phyloP scores from a whole-genome alignment of 37 sponge, comb jelly and placozoan species.

The Spongia lamella region DNA sequence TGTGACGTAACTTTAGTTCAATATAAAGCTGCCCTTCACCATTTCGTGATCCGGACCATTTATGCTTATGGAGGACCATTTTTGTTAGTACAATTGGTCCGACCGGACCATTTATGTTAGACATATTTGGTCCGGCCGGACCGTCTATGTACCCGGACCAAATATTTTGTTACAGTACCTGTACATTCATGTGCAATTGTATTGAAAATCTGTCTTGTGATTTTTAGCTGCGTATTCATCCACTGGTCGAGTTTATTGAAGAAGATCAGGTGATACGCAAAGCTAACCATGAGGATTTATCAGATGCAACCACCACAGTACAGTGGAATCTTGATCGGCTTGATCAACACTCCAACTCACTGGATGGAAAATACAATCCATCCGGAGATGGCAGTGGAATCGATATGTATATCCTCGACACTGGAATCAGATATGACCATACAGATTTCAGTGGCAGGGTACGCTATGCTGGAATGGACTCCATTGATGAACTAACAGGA shows the following conservation, averaged over 20 bases:
- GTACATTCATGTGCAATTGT: background rate
- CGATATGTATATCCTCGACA: slow-evolving; percentile 73
- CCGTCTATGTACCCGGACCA: too few species aligned
- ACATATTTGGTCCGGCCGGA: too few species aligned
- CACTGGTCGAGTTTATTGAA: slow-evolving; percentile 51
- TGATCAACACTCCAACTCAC: slow-evolving; percentile 47
- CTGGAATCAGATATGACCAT: slow-evolving; percentile 65
- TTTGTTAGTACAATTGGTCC: too few species aligned
- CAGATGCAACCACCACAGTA: background rate
- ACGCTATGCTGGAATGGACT: slow-evolving; percentile 71
- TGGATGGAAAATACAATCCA: slow-evolving; percentile 55
- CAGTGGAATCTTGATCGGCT: slow-evolving; percentile 79
- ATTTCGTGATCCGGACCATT: too few species aligned
- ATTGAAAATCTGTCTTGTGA: background rate
- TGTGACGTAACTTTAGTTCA: too few species aligned
- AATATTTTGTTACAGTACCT: too few species aligned
- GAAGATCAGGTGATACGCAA: slow-evolving; percentile 37
- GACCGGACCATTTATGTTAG: too few species aligned
- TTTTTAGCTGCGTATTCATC: slow-evolving; percentile 55
- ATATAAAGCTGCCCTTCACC: too few species aligned
- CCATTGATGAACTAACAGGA: slow-evolving; percentile 63
- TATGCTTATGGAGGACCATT: too few species aligned
- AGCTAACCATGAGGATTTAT: too few species aligned
- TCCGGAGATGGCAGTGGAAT: slow-evolving; percentile 50
- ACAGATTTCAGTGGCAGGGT: slow-evolving; percentile 66